Evolutionary conservation across 2,797 vertebrate species (phyloP), one percentile per base, ranked within the genome.

Genomic region (Heterohyrax brucei): DNA sequence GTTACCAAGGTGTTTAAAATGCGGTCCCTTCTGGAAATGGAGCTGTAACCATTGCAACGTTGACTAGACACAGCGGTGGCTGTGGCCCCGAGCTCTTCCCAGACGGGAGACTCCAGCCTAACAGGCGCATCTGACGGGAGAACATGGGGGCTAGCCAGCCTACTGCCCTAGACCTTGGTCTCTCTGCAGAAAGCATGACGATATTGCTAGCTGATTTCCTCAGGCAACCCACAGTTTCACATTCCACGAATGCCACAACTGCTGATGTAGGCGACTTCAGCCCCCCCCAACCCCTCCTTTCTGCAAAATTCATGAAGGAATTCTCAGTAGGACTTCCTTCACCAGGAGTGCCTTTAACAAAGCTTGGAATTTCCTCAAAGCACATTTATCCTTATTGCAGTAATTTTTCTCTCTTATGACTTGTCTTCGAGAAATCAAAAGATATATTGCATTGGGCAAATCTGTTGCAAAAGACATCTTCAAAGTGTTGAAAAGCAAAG

Each of bases 301-400:
- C 87, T 96, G 94, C 96, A 84, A 96, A 87, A 93, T 94, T 82
- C 89, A 96, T 96, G 96, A 92, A 97, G 83, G 97, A 97, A 95
- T 88, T 95, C 46, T 94, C 50, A 87, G n/a, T 93, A 96, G 95
- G 97, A 56, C 77, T 91, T 91, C 56, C 96, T 96, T 56, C 92
- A 82, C 66, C 97, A 85, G 96, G 50, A 82, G 83, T 0, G 0
- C 70, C 24, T 96, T 97, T 97, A 96, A 97, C 97, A 97, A 97
- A 97, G 46, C 81, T 95, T 89, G 93, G 96, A 97, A 97, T 96
- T 97, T 88, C 82, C 76, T 76, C 33, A 3, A 21, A 68, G 30
- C 87, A 82, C 96, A 95, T 95, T 95, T 70, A 68, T 76, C 87
- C 92, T 93, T 95, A 94, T 53, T 91, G 62, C 39, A 91, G 19